A percentile compares a stretch with the other conserved stretches of the same genome.
These are phyloP conservation scores for Elysia crispata DNA, from an alignment of 2,888 invertebrate species.

Conservation along the genomic window DNA sequence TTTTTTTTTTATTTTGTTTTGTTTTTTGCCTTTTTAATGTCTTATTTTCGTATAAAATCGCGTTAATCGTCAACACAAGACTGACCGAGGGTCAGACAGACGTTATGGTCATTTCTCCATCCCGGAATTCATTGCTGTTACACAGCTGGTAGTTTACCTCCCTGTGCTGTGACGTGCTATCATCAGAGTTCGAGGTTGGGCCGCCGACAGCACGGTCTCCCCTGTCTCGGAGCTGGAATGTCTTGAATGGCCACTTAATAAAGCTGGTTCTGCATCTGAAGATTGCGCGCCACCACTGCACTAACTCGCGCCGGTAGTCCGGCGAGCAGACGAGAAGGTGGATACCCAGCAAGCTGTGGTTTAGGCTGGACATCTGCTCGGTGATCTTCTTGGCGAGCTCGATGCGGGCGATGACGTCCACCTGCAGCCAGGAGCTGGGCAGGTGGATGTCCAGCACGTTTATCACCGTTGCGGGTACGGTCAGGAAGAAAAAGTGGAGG, in stretches of 20 bases:
- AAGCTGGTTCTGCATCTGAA: constrained; percentile 43
- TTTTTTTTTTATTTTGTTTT: no score
- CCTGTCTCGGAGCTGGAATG: constrained; percentile 52
- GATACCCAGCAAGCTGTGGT: constrained; percentile 51
- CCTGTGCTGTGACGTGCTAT: constrained; percentile 41
- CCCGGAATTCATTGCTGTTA: constrained; percentile 52
- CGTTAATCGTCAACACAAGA: not conserved
- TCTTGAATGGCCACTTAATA: constrained; percentile 52
- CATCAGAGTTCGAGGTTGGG: constrained; percentile 29
- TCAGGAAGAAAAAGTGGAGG: constrained; percentile 50
- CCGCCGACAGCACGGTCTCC: no score
- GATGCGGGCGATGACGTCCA: constrained; percentile 50
- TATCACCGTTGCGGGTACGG: constrained; percentile 55
- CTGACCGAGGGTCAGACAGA: constrained; percentile 14
- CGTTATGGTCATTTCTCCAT: constrained; percentile 29
- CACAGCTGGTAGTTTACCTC: constrained; percentile 55
- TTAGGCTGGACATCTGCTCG: constrained; percentile 52
- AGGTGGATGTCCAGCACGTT: constrained; percentile 56
- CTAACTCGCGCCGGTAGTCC: constrained; percentile 49
- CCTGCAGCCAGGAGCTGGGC: constrained; percentile 50
- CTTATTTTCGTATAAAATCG: no score
- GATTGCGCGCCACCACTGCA: constrained; percentile 20
- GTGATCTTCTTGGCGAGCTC: constrained; percentile 55
- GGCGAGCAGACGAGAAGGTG: constrained; percentile 50
- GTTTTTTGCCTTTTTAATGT: no score